Conservation (phyloP, 1,140 invertebrate genomes). For the Aphidius ervi region DNA sequence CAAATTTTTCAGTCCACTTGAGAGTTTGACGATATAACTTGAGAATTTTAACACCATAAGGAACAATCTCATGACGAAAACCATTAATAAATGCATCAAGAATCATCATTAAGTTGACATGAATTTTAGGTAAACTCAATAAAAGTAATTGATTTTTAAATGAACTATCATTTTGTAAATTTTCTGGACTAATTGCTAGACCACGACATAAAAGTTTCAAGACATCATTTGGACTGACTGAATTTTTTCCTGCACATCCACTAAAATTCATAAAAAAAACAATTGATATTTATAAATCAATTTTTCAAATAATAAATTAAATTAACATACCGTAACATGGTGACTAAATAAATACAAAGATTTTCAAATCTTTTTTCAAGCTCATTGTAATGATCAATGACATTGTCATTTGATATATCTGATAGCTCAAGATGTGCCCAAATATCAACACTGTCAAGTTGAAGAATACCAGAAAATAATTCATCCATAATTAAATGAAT, state of each 20-base stretch:
- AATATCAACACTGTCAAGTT: conserved; percentile 27
- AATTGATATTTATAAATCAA: conserved; percentile 1
- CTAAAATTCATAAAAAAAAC: conserved; percentile 26
- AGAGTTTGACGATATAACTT: conserved; percentile 31
- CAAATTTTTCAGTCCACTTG: conserved; percentile 26
- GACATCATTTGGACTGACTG: conserved; percentile 35
- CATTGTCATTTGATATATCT: conserved; percentile 31
- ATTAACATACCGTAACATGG: conserved; percentile 35
- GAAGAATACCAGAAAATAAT: conserved; percentile 32
- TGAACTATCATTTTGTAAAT: conserved; percentile 28
- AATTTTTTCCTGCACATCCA: conserved; percentile 30
- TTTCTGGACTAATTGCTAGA: conserved; percentile 34
- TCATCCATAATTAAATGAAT: conserved; percentile 40
- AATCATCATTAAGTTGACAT: conserved; percentile 35
- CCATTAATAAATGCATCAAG: conserved; percentile 37
- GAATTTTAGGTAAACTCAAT: conserved; percentile 36
- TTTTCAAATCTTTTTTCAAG: conserved; percentile 39
- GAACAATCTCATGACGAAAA: conserved; percentile 30
- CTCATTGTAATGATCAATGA: conserved; percentile 33
- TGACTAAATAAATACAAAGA: conserved; percentile 38
- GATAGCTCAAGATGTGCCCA: conserved; percentile 35
- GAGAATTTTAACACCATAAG: conserved; percentile 29
- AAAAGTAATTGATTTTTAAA: conserved; percentile 31
- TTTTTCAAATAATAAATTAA: neutral
- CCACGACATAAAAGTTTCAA: conserved; percentile 35